These are phyloP conservation scores for Sisyra nigra DNA, from an alignment of 2,888 invertebrate species.

Conservation along the genomic window DNA sequence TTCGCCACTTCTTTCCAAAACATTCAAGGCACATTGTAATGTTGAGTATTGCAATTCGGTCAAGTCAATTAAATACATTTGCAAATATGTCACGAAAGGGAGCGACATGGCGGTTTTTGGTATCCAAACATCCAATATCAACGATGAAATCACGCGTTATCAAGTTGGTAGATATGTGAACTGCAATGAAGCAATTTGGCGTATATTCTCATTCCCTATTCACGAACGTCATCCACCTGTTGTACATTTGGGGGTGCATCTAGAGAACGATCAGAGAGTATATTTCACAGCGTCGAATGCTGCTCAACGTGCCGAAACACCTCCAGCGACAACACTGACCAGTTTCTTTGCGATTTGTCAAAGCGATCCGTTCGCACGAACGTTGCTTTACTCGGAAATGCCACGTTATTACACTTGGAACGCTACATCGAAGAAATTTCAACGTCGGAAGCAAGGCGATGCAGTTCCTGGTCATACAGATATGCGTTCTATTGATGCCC, in stretches of 20 bases:
- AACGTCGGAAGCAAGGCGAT: constrained; percentile 17
- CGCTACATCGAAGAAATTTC: constrained; percentile 18
- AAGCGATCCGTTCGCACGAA: constrained; percentile 16
- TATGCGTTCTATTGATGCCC: constrained; percentile 13
- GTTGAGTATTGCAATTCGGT: constrained; percentile 16
- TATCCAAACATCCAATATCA: constrained; percentile 8
- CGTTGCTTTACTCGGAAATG: constrained; percentile 20
- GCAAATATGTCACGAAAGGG: constrained; percentile 18
- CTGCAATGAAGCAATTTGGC: constrained; percentile 14
- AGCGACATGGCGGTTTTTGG: constrained; percentile 13
- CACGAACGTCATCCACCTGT: constrained; percentile 7
- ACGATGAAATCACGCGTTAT: constrained; percentile 14
- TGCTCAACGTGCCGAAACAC: constrained; percentile 9
- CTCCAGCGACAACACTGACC: constrained; percentile 13
- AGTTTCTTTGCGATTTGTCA: constrained; percentile 13
- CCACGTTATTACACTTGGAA: constrained; percentile 20
- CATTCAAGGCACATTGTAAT: constrained; percentile 16
- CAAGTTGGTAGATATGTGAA: constrained; percentile 15
- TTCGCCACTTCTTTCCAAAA: constrained; percentile 14
- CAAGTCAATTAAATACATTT: constrained; percentile 22
- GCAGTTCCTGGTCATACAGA: constrained; percentile 13
- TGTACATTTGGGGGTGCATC: constrained; percentile 13
- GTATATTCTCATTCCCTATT: constrained; percentile 10
- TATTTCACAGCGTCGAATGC: constrained; percentile 14
- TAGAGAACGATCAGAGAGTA: constrained; percentile 14